Conservation (phyloP, 2,888 invertebrate species). For the Agonum fuliginosum region DNA sequence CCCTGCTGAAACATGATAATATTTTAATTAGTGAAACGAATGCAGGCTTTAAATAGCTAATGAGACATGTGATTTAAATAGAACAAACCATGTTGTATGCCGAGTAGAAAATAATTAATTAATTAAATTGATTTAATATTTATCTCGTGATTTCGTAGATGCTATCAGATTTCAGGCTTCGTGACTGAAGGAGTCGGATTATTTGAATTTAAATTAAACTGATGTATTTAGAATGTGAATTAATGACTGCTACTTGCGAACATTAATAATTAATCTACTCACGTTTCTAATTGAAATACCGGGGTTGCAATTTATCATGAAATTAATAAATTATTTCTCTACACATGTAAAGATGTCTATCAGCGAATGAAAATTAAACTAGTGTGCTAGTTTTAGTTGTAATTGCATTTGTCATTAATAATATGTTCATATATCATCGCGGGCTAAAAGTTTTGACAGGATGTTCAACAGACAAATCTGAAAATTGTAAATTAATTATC, state of each 20-base stretch:
- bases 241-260: constrained; percentile 28
- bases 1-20: constrained; percentile 44
- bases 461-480: not conserved
- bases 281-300: constrained; percentile 33
- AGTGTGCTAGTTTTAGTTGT: not conserved
- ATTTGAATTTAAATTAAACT: constrained; percentile 42
- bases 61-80: constrained; percentile 42
- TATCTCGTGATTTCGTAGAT: constrained; percentile 6
- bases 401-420: constrained; percentile 20
- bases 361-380: constrained; percentile 11
- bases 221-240: constrained; percentile 44
- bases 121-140: constrained; percentile 38
- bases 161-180: constrained; percentile 9
- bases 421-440: constrained; percentile 4
- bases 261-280: constrained; percentile 41
- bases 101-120: constrained; percentile 16
- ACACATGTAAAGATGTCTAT: not conserved
- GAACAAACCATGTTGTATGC: not conserved
- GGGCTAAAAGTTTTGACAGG: not conserved
- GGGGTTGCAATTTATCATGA: constrained; percentile 30
- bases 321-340: constrained; percentile 21
- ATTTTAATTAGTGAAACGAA: constrained; percentile 48
- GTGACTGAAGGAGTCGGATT: constrained; percentile 11
- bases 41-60: constrained; percentile 33
- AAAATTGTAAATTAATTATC: not conserved